phyloP scores from a whole-genome alignment of 2,113 vertebrate species.

The Oryzias woworae region DNA sequence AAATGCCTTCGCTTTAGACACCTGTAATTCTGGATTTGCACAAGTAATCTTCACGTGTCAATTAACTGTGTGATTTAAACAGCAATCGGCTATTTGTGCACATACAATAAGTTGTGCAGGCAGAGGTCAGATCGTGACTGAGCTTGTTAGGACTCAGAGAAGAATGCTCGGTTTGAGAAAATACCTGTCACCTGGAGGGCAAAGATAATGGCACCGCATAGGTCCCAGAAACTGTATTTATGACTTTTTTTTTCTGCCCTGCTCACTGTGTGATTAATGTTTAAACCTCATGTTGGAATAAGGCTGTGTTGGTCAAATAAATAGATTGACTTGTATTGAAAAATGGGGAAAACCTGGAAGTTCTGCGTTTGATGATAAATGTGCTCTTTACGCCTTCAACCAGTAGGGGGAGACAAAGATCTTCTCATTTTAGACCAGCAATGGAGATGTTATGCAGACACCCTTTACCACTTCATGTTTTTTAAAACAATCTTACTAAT shows the following conservation, averaged over 20 bases:
- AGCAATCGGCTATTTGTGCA: conserved; percentile 4
- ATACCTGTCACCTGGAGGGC: conserved; percentile 41
- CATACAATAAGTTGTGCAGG: conserved; percentile 10
- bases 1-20: background rate
- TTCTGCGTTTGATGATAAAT: background rate
- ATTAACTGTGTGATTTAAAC: conserved; percentile 8
- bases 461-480: background rate
- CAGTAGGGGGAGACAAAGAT: conserved; percentile 74
- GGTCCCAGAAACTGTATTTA: conserved; percentile 17
- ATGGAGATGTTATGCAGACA: background rate
- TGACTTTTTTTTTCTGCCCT: background rate
- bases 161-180: conserved; percentile 38
- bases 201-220: conserved; percentile 20
- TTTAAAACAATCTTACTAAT: background rate
- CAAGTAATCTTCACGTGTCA: conserved; percentile 9
- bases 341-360: background rate
- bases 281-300: background rate
- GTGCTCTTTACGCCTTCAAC: conserved; percentile 1
- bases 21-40: conserved; percentile 5
- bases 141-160: conserved; percentile 52
- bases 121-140: conserved; percentile 45
- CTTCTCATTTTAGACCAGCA: conserved; percentile 6
- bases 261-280: background rate
- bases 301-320: background rate
- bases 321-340: background rate